Base-by-base conservation (phyloP, 2,113 vertebrate species). In the Eulemur rufifrons region DNA sequence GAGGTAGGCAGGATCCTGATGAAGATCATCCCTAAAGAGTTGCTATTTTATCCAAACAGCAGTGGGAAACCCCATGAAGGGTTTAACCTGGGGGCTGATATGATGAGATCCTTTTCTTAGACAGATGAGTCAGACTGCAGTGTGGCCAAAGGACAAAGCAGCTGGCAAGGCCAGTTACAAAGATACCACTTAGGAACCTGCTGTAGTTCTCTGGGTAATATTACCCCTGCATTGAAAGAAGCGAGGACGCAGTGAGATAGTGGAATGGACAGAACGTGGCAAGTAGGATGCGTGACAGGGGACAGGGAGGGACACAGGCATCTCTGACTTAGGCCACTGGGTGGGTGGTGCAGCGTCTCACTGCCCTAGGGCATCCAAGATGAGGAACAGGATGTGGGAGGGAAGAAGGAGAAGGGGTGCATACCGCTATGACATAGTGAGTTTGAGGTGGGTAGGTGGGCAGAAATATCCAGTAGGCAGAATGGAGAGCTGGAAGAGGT, bases 81-180 rank as follows among this genome's bases (percentile, higher is more conserved):
- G 6, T 37, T 69, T 39, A 29, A 27, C 37, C 69, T 66, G 64
- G 45, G 47, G 25, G 11, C 21, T 89, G 59, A 76, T 76, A 13
- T 27, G 81, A 86, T 89, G 18, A 73, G 32, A n/a, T 47, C 54
- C 39, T 56, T 47, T 23, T 88, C 61, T 78, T 89, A 92, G 63
- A 78, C 68, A 56, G 52, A 45, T 69, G 56, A 56, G 50, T 29
- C 45, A 66, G 25, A 25, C 32, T 52, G 1, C n/a, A 39, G 12
- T 13, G 21, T 78, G n/a, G 52, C 23, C 37, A n/a, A 78, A 29
- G 89, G 32, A 50, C 8, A 61, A 66, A n/a, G 32, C 29, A 56
- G 13, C 32, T 3, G 1, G 17, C 14, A 27, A 95, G 27, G 8
- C 61, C 45, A 32, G 12, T 39, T 47, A 29, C 50, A 47, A 12